phyloP scores from a whole-genome alignment of 2,113 vertebrate species.

The Limanda limanda region DNA sequence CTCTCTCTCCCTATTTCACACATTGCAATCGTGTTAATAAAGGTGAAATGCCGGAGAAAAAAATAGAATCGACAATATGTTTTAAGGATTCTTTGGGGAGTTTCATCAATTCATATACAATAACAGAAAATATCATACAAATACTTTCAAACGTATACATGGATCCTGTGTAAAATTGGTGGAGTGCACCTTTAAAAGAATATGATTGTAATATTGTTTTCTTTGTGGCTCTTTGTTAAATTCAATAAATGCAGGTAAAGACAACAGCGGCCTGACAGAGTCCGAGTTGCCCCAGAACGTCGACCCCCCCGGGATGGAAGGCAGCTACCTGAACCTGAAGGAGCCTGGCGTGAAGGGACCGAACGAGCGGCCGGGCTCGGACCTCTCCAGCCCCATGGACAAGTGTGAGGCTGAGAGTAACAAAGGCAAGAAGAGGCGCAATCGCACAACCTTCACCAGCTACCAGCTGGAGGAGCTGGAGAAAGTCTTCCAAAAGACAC shows the following conservation, averaged over 20 bases:
- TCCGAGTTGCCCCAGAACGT: constrained; percentile 86
- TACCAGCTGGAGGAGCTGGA: constrained; percentile 98
- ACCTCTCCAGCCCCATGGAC: constrained; percentile 90
- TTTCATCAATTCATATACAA: too few relatives aligned
- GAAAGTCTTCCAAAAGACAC: constrained; percentile 98
- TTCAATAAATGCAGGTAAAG: constrained; percentile 84
- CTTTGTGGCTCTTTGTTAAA: constrained; percentile 5
- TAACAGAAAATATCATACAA: too few relatives aligned
- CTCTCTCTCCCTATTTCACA: too few relatives aligned
- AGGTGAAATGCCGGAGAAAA: too few relatives aligned
- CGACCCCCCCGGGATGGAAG: constrained; percentile 91
- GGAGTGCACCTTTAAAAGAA: constrained; percentile 2
- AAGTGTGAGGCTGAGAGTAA: constrained; percentile 93
- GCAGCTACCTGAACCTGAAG: constrained; percentile 93
- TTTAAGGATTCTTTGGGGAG: too few relatives aligned
- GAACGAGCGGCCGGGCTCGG: constrained; percentile 84
- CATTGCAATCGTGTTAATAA: too few relatives aligned
- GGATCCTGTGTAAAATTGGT: neutral
- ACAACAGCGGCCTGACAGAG: constrained; percentile 86
- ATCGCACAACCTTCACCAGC: constrained; percentile 96
- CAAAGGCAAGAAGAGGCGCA: constrained; percentile 95
- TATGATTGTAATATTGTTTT: neutral
- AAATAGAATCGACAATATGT: too few relatives aligned
- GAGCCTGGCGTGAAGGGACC: constrained; percentile 87
- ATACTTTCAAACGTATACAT: neutral